Evolutionary conservation across 2,113 vertebrate species (phyloP).

Genomic region (Lophius piscatorius): DNA sequence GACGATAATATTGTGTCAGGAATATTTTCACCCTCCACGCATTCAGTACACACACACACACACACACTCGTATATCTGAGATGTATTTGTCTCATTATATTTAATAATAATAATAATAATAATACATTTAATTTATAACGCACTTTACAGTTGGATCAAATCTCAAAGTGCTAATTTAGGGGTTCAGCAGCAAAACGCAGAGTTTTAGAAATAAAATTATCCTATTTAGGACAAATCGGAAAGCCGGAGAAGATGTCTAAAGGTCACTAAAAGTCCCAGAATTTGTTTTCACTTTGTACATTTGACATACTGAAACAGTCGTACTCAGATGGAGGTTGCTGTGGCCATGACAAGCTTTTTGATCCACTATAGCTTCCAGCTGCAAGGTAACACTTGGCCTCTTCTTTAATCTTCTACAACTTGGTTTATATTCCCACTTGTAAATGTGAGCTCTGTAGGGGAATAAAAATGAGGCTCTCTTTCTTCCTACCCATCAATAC

Average conservation of each 20-base stretch:
- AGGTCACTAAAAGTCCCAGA: too few relatives aligned
- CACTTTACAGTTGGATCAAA: too few relatives aligned
- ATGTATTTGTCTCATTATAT: background rate
- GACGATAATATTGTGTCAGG: slow-evolving; percentile 89
- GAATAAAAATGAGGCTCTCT: slow-evolving; percentile 84
- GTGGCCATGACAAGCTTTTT: slow-evolving; percentile 3
- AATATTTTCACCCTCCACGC: slow-evolving; percentile 87
- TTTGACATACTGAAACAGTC: slow-evolving; percentile 7
- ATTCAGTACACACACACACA: slow-evolving; percentile 21
- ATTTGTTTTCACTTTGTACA: too few relatives aligned
- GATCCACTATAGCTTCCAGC: slow-evolving; percentile 47
- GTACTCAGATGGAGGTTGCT: slow-evolving; percentile 28
- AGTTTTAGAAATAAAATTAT: background rate
- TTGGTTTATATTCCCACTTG: slow-evolving; percentile 85
- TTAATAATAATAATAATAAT: too few relatives aligned
- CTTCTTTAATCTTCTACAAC: slow-evolving; percentile 83
- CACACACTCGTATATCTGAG: slow-evolving; percentile 20
- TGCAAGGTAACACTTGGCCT: slow-evolving; percentile 78
- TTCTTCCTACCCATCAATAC: slow-evolving; percentile 49
- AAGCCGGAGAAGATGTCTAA: background rate
- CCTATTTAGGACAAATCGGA: background rate
- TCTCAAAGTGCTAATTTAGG: too few relatives aligned
- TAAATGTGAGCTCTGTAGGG: slow-evolving; percentile 82
- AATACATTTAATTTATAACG: too few relatives aligned
- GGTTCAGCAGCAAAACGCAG: background rate